These are phyloP conservation scores for Darevskia nairensis DNA, from an alignment of 2,797 vertebrate genomes.

Conservation along the genomic window DNA sequence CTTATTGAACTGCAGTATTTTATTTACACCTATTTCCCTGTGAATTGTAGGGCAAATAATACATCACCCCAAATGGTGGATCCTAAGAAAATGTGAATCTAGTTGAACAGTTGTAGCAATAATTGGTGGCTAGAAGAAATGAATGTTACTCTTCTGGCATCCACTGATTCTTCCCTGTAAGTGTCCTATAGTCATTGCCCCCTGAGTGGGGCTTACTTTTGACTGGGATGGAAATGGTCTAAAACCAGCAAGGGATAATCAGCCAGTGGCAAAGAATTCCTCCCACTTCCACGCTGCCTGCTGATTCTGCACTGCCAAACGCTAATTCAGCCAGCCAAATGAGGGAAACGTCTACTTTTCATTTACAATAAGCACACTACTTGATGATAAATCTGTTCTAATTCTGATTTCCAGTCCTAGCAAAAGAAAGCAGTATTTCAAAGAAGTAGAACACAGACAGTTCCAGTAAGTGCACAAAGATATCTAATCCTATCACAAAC, in stretches of 20 bases:
- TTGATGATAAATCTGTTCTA: not conserved
- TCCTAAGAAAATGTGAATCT: not conserved
- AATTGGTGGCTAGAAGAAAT: not conserved
- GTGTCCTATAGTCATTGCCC: not conserved
- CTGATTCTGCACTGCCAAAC: not conserved
- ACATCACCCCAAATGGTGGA: too few species aligned
- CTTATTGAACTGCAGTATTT: not conserved
- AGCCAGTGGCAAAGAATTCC: not conserved
- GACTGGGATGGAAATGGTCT: not conserved
- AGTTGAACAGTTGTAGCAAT: too few species aligned
- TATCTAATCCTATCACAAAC: not conserved
- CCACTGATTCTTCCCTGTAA: not conserved
- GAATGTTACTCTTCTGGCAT: not conserved
- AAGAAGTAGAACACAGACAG: not conserved
- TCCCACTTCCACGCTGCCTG: not conserved
- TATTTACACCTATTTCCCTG: not conserved
- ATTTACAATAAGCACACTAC: not conserved
- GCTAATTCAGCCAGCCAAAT: not conserved
- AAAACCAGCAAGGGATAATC: not conserved
- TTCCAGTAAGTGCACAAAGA: not conserved
- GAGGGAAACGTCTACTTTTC: not conserved
- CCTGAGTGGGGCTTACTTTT: not conserved
- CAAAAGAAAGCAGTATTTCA: not conserved
- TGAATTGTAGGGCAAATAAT: not conserved
- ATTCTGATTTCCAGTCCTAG: too few species aligned